phyloP scores from a whole-genome alignment of 1,140 invertebrate genomes.

The Leucophenga varia region DNA sequence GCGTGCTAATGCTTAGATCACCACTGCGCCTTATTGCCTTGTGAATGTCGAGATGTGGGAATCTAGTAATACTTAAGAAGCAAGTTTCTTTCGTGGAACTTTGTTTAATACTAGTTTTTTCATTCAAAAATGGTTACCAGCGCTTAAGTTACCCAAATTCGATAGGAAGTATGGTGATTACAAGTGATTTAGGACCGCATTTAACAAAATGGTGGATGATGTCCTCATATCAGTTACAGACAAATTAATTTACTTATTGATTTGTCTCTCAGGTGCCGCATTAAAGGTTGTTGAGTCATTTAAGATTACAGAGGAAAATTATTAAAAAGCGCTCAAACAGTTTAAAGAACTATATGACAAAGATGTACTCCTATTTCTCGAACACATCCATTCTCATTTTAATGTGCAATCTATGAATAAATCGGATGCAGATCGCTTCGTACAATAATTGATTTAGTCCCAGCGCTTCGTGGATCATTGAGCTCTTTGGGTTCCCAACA shows the following conservation, averaged over 20 bases:
- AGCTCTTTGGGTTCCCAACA: slow-evolving; percentile 1
- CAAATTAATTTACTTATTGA: not conserved
- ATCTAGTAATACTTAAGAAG: too few species aligned
- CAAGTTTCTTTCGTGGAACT: not conserved
- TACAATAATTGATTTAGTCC: not conserved
- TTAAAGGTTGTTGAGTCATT: slow-evolving; percentile 2
- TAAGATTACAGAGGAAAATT: slow-evolving; percentile 6
- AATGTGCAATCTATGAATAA: not conserved
- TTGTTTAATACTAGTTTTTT: not conserved
- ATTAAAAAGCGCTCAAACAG: slow-evolving; percentile 2
- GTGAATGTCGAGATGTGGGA: too few species aligned
- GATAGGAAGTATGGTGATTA: slow-evolving; percentile 1
- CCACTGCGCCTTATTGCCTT: too few species aligned
- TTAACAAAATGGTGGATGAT: not conserved
- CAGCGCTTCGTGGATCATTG: not conserved
- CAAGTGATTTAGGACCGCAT: not conserved
- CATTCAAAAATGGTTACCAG: not conserved
- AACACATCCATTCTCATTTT: slow-evolving; percentile 1
- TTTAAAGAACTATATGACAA: slow-evolving; percentile 6
- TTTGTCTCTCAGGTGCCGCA: slow-evolving; percentile 2
- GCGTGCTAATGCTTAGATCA: too few species aligned
- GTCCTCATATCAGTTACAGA: not conserved
- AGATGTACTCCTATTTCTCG: not conserved
- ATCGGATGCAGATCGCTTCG: not conserved
- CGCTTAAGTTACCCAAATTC: not conserved